A percentile compares a stretch with the other conserved stretches of the same genome.
These are phyloP conservation scores for Polypedilum pembai DNA, from an alignment of 1,140 invertebrate genomes.

Conservation along the genomic window DNA sequence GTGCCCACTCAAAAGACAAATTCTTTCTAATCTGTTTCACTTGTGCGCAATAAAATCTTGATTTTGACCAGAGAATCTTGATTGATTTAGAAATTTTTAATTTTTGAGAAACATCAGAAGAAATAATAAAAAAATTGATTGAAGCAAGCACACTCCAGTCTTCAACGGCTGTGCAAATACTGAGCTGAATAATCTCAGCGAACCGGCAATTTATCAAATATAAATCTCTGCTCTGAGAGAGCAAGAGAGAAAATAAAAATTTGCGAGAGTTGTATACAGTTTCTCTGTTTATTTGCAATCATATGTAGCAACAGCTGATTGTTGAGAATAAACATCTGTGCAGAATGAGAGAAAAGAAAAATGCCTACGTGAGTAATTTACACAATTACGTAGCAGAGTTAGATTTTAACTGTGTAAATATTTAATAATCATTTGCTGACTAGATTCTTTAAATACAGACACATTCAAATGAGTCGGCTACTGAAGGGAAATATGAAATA, in stretches of 20 bases:
- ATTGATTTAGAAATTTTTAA: not conserved
- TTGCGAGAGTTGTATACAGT: not conserved
- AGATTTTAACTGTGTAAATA: not conserved
- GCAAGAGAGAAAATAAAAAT: not conserved
- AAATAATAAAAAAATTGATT: not conserved
- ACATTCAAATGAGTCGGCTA: not conserved
- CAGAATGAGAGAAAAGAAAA: not conserved
- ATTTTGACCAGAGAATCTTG: not conserved
- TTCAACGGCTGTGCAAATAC: slow-evolving; percentile 25
- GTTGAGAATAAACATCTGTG: slow-evolving; percentile 6
- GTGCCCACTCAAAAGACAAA: not conserved
- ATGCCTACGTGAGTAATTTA: slow-evolving; percentile 11
- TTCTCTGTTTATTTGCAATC: not conserved
- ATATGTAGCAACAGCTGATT: not conserved
- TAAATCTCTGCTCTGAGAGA: not conserved
- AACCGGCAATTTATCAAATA: slow-evolving; percentile 17
- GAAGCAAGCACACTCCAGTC: slow-evolving; percentile 19
- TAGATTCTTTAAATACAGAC: not conserved
- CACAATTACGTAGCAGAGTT: not conserved
- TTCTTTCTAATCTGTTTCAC: not conserved
- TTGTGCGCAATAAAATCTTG: not conserved
- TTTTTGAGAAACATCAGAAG: not conserved
- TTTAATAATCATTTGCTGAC: slow-evolving; percentile 3
- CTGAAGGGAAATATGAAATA: not conserved
- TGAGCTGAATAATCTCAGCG: not conserved